Percentiles rank a stretch among this genome's conserved stretches.
These are phyloP conservation scores for Iphiclides podalirius DNA, from an alignment of 2,888 invertebrate genomes.

Conservation along the genomic window DNA sequence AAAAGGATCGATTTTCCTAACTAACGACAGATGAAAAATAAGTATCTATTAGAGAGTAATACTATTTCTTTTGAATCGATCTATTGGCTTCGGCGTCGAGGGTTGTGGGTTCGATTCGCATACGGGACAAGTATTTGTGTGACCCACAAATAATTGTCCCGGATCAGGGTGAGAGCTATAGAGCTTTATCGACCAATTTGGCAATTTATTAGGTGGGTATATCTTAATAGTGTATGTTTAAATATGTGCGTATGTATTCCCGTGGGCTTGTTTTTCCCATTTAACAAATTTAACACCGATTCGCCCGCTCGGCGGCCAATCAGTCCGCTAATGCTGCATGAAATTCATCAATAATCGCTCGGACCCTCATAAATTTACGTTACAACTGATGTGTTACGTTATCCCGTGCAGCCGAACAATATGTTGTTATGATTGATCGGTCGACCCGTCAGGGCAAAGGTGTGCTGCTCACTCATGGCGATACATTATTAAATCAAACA, in stretches of 20 bases:
- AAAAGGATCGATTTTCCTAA: too few relatives aligned
- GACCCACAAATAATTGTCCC: too few relatives aligned
- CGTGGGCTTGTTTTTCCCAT: neutral
- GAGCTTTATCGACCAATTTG: too few relatives aligned
- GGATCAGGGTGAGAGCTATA: too few relatives aligned
- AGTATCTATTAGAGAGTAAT: too few relatives aligned
- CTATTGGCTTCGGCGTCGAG: too few relatives aligned
- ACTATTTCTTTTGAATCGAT: too few relatives aligned
- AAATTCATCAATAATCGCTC: slow-evolving; percentile 44
- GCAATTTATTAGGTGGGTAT: too few relatives aligned
- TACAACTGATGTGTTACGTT: slow-evolving; percentile 37
- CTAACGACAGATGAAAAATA: too few relatives aligned
- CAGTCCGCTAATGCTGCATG: slow-evolving; percentile 55
- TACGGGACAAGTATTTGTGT: too few relatives aligned
- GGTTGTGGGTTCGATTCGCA: too few relatives aligned
- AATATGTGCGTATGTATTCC: neutral
- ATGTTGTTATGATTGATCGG: slow-evolving; percentile 46
- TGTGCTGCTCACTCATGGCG: slow-evolving; percentile 18
- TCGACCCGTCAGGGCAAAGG: slow-evolving; percentile 22
- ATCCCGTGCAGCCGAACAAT: slow-evolving; percentile 41
- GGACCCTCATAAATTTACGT: slow-evolving; percentile 44
- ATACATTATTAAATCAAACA: slow-evolving; percentile 36
- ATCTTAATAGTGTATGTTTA: too few relatives aligned
- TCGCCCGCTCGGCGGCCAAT: slow-evolving; percentile 36
- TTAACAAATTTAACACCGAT: neutral